These are phyloP conservation scores for Notothenia rossii DNA, from an alignment of 2,113 vertebrate species.

Conservation along the genomic window DNA sequence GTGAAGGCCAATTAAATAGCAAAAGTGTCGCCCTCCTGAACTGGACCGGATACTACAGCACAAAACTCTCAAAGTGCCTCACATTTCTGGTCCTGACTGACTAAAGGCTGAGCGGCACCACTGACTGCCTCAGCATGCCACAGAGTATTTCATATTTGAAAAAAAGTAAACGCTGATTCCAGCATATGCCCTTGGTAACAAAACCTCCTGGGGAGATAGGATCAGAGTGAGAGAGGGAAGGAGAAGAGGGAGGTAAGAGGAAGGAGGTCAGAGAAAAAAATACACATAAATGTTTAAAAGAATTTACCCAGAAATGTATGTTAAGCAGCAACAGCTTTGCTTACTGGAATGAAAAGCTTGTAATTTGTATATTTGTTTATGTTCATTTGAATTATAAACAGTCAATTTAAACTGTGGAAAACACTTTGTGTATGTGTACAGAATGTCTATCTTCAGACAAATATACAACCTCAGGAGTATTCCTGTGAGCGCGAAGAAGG, in stretches of 20 bases:
- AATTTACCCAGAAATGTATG: neutral
- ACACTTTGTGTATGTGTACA: neutral
- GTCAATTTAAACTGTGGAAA: conserved; percentile 1
- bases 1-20: conserved; percentile 53
- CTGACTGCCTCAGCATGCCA: conserved; percentile 21
- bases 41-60: conserved; percentile 4
- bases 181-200: conserved; percentile 71
- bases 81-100: conserved; percentile 47
- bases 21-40: conserved; percentile 18
- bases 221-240: conserved; percentile 36
- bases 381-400: neutral
- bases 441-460: conserved; percentile 13
- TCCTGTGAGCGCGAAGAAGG: conserved; percentile 39
- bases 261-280: conserved; percentile 21
- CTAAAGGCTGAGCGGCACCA: conserved; percentile 33
- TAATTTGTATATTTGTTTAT: neutral
- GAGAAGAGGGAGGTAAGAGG: neutral
- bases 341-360: neutral
- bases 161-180: conserved; percentile 51
- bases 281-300: neutral
- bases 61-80: conserved; percentile 26
- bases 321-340: neutral
- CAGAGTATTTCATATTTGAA: conserved; percentile 51
- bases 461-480: conserved; percentile 46
- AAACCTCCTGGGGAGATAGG: conserved; percentile 58